Base-by-base conservation (phyloP, 2,113 vertebrate species). In the Symphodus melops region DNA sequence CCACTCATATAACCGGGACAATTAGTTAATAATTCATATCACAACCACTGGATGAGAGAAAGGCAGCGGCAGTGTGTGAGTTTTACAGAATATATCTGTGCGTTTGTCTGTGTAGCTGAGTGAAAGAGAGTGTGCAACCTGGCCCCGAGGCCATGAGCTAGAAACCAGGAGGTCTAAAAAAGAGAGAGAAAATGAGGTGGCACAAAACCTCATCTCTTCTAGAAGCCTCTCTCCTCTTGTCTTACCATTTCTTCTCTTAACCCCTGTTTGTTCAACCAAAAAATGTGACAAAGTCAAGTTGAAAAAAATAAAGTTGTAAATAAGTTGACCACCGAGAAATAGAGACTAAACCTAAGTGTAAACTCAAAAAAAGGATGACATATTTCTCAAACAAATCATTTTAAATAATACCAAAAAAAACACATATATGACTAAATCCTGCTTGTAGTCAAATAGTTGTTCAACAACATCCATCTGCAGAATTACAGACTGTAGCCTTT, bases 21-120 rank as follows among this genome's bases (percentile, higher is more conserved):
- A 84, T 89, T 75, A 85, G 65, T 89, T 75, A 82, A 91, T 89
- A 76, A 87, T 89, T 87, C 74, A 89, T 83, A 57, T 13, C 42
- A 12, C 11, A 3, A 68, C 74, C 73, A 46, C 36, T 56, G 20
- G 8, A 52, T 67, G 46, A 64, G 60, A 68, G 54, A 74, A 21
- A 20, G 58, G 44, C 51, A 23, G 73, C 42, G 23, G 21, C 41
- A 39, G 17, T 1, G 37, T 84, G 63, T 64, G 75, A 73, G 51
- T 57, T 62, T 57, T 33, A n/a, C 28, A 53, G 57, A 58, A 28
- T 37, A 17, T 44, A 21, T 63, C 23, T 52, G 48, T 67, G 64
- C 23, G 36, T 49, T 28, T 25, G 25, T 25, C 25, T 25, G 25
- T 25, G 56, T 28, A 69, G 13, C 0, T 21, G 49, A 25, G 25